Base-by-base conservation (phyloP, 2,888 invertebrate species). In the Elmis aenea region DNA sequence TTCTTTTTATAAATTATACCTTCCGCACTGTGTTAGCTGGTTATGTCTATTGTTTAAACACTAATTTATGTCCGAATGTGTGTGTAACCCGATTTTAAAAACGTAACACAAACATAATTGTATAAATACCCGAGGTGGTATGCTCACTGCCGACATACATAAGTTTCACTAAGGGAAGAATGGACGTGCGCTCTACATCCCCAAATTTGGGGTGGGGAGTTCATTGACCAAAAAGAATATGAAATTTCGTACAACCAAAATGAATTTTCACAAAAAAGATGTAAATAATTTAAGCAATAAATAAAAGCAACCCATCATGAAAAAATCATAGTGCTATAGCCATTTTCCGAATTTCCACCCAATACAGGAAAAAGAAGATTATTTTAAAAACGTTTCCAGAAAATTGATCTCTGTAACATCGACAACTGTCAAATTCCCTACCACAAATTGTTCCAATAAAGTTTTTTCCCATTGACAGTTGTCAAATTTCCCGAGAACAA, bases 91-190 rank as follows among this genome's bases (percentile, higher is more conserved):
- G 33, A 38, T 42, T 42, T 42, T 42, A 34, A 26, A 26, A 26
- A 26, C 42, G 38, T 29, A 38, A 42, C 42, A 42, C 34, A 42
- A 42, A 42, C 42, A 42, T 42, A 42, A 42, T 42, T 42, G 42
- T 42, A 42, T 42, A 42, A 55, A 55, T 55, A 54, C 48, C 49
- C 47, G 51, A 50, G 48, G 43, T 52, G 52, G 46, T 48, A 42
- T 44, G 51, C 54, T 51, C 51, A 52, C 45, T 52, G 53, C 55
- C 59, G 59, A 62, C 59, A 58, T 52, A 59, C 60, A 60, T 57
- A 52, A 54, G 51, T 51, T 54, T 51, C 50, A 52, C 46, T 49
- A 41, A 45, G 46, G 46, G 46, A 49, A 53, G 57, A 57, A 56
- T 57, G 51, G 62, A 61, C 57, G 59, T 57, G 57, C 61, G 62